These are phyloP conservation scores for Ciconia nigra DNA, from an alignment of 2,797 vertebrate species.

Conservation along the genomic window DNA sequence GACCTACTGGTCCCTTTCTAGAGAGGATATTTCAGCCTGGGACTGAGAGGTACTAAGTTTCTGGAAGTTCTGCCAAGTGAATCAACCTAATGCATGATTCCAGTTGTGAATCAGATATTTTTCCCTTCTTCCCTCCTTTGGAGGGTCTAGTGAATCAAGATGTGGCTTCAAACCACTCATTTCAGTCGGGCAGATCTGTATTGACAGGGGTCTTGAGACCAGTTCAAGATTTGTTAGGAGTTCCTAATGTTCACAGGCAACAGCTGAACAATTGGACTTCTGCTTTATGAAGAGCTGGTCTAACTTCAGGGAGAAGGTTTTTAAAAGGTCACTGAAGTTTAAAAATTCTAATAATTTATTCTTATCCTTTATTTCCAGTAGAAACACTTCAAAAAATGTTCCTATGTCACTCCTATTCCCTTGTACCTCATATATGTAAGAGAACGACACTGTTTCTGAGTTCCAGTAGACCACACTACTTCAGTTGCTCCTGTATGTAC, in stretches of 20 bases:
- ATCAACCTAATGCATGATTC: neutral
- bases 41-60: neutral
- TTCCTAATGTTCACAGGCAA: neutral
- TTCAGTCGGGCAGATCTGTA: neutral
- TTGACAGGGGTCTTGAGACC: neutral
- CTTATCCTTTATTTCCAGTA: neutral
- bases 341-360: neutral
- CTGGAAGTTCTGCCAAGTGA: neutral
- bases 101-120: neutral
- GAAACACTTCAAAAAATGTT: neutral
- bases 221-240: neutral
- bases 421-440: rapidly evolving
- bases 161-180: neutral
- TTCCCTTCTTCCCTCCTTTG: neutral
- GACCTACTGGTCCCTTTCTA: neutral
- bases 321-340: neutral
- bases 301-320: neutral
- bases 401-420: neutral
- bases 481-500: neutral
- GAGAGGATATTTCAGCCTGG: neutral
- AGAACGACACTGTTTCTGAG: neutral
- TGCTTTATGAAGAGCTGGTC: neutral
- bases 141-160: neutral
- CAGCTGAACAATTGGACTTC: neutral
- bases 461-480: neutral